Evolutionary conservation across 2,888 invertebrate genomes (phyloP).

Genomic region (Monopis laevigella): DNA sequence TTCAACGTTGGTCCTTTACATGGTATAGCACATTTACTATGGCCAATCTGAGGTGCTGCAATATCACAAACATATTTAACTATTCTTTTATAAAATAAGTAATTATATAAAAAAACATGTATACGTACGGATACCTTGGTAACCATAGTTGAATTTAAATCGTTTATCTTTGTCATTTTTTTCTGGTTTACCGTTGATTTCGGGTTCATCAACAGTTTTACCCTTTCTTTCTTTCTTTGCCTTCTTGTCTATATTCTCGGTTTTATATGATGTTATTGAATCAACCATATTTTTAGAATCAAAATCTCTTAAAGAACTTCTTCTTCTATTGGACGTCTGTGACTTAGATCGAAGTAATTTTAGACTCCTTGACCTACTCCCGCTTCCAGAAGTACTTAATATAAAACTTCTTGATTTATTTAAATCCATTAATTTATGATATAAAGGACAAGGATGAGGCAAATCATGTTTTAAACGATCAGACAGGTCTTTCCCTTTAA

Average conservation of each 20-base stretch:
- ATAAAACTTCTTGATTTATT: conserved; percentile 28
- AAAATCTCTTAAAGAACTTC: conserved; percentile 20
- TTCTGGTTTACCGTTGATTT: conserved; percentile 36
- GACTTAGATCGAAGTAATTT: conserved; percentile 27
- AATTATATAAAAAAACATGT: background rate
- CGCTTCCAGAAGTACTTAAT: conserved; percentile 38
- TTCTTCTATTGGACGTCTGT: conserved; percentile 25
- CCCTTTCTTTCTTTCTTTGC: conserved; percentile 5
- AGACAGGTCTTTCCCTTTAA: conserved; percentile 35
- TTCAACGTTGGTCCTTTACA: conserved; percentile 28
- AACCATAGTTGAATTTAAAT: conserved; percentile 57
- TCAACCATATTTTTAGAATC: too few species aligned
- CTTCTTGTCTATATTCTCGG: background rate
- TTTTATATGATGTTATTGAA: background rate
- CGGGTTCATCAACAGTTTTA: conserved; percentile 40
- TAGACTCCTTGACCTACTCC: conserved; percentile 31
- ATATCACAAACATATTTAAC: conserved; percentile 13
- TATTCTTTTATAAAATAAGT: background rate
- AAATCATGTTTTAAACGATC: conserved; percentile 23
- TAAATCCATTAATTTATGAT: conserved; percentile 42
- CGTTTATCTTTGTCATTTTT: conserved; percentile 39
- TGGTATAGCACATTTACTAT: conserved; percentile 41
- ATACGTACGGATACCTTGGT: conserved; percentile 61
- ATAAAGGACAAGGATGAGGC: conserved; percentile 50
- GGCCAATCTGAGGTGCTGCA: conserved; percentile 55